These are phyloP conservation scores for Pissodes strobi DNA, from an alignment of 1,140 invertebrate species.

Conservation along the genomic window DNA sequence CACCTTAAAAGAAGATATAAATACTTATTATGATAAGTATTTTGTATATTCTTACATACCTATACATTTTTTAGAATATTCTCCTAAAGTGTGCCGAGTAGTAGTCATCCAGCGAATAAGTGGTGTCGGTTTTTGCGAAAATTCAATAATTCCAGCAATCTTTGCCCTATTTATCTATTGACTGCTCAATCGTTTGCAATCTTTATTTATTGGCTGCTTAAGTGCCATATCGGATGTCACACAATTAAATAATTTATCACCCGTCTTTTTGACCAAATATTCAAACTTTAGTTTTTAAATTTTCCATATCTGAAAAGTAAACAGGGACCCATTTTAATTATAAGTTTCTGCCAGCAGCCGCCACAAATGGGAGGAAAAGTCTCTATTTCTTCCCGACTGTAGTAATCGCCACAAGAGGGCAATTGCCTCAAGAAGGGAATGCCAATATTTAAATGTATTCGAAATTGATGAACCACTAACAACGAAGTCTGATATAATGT, in stretches of 20 bases:
- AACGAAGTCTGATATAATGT: not conserved
- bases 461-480: not conserved
- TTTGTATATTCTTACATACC: no score
- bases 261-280: slow-evolving; percentile 21
- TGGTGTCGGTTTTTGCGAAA: not conserved
- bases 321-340: no score
- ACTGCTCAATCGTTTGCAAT: slow-evolving; percentile 14
- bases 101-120: slow-evolving; percentile 19
- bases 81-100: slow-evolving; percentile 12
- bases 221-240: slow-evolving; percentile 14
- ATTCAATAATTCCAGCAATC: slow-evolving; percentile 11
- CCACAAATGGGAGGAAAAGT: slow-evolving; percentile 12
- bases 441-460: slow-evolving; percentile 22
- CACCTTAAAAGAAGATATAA: no score
- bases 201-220: no score
- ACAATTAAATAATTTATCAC: slow-evolving; percentile 22
- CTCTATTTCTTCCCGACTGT: slow-evolving; percentile 12
- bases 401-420: slow-evolving; percentile 1
- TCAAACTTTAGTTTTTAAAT: slow-evolving; percentile 3
- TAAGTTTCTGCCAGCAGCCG: slow-evolving; percentile 1
- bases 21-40: not conserved
- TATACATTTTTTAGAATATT: slow-evolving; percentile 9
- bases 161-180: no score
- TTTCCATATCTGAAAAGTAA: slow-evolving; percentile 3
- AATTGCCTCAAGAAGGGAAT: slow-evolving; percentile 10